Evolutionary conservation across 2,797 vertebrate species (phyloP), one percentile per base, ranked within the genome.

Genomic region (Tokudaia tokunoshimensis): DNA sequence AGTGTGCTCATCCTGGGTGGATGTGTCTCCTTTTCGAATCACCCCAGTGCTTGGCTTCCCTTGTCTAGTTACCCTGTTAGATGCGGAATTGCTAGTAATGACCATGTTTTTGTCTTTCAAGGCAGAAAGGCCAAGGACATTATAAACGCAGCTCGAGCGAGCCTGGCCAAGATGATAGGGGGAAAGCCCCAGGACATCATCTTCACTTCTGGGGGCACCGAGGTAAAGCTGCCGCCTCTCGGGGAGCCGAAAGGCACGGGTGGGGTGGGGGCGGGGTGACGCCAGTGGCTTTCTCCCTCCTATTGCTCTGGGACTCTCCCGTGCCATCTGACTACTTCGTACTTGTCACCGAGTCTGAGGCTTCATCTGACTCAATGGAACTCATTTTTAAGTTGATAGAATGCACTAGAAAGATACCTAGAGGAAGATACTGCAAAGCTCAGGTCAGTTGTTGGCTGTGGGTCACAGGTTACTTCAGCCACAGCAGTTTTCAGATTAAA

Each of bases 181-280:
- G 99, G 99, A 47, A 98, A 97, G 91, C 97, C 99, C 0, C 98
- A 98, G 41, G 99, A 99, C 96, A 99, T 99, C 0, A 34, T 99
- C 98, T 99, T 99, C 97, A 99, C 99, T 1, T 99, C 99, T 0
- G 99, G 99, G 52, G 99, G 99, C 98, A 99, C 99, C 0, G 99
- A 99, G 99, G 99, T 99, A 97, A 98, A 89, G 75, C 17, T 41
- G n/a, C 29, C 2, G 1, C n/a, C 31, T 3, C 47, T 9, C 75
- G 29, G 29, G 29, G 29, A 22, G 11, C 14, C 9, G 22, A 9
- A 17, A 26, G 8, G 47, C 12, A 0, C 1, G 1, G 70, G n/a
- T 72, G 19, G 34, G 67, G 67, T 70, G 7, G n/a, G n/a, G n/a
- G 17, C 1, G 19, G n/a, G n/a, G n/a, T 72, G 19, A 10, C 19